Evolutionary conservation across 1,140 invertebrate species (phyloP), one percentile per base, ranked within the genome.

Genomic region (Palaemon carinicauda): DNA sequence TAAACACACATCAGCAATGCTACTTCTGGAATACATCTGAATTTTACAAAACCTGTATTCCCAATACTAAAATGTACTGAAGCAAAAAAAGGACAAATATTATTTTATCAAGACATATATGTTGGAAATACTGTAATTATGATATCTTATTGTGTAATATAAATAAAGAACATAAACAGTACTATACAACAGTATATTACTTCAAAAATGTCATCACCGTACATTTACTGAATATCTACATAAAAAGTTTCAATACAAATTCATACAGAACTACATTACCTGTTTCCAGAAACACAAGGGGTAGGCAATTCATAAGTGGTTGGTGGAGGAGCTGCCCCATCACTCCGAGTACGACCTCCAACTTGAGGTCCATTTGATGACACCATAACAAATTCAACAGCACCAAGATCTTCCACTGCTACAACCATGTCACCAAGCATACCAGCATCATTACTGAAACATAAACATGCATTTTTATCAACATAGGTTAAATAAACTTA

Each of bases 351-450:
- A 21, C 84, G 77, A 9, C 74, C 74, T 17, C 84, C 65, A 56
- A 41, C 56, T 21, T 79, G 69, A 19, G 82, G 41, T 29, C 88
- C 87, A 50, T 90, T 88, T 19, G 80, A 86, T 21, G 91, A 87
- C 19, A 91, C 90, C 53, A 94, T 88, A 65, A 91, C 91, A 90
- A 98, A 98, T 10, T 94, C 94, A 0, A 98, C 97, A 1, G 96
- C 95, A 69, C 95, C 94, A 80, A 98, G 92, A 90, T 98, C 97
- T 91, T 98, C 96, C 4, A 98, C 94, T 19, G 96, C 97, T 1
- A 98, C 95, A 15, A 95, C 94, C 96, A 98, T 98, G 91, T 99
- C 98, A 80, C 97, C 96, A 94, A 97, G 95, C 96, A 98, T 98
- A 74, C 96, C 96, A 69, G 95, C 95, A 88, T 94, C 93, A 73